Base-by-base conservation (phyloP, 2,888 invertebrate species). In the Nezara viridula region DNA sequence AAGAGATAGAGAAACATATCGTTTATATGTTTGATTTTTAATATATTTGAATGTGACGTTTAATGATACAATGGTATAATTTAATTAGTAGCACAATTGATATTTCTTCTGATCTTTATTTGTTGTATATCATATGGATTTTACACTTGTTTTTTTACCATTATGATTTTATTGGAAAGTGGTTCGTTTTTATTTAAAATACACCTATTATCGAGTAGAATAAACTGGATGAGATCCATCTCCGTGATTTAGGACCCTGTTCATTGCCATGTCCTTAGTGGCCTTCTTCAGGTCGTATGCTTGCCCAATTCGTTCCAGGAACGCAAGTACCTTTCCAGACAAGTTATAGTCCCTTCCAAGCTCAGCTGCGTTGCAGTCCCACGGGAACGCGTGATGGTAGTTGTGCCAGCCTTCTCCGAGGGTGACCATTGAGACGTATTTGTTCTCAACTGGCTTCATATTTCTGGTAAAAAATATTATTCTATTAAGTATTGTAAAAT, bases 231-330 rank as follows among this genome's bases (percentile, higher is more conserved):
- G 44, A 6, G 86, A 10, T 2, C 86, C 86, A 37, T 86, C 86
- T 5, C 86, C 86, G 21, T 52, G 12, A 52, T 52, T 86, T 19
- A 37, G 40, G 4, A 55, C 52, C 50, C 86, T 50, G 9, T 86
- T 95, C 90, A 94, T 93, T 6, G 97, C 94, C 94, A 96, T 95
- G 14, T 96, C 95, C 14, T 93, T 92, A 4, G 93, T 92, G 14
- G 92, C 93, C 24, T 92, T 92, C 92, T 95, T 95, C 90, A 95
- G 92, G 92, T 96, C 96, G 91, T 95, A 95, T 1, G 95, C 95
- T 91, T 93, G 92, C 12, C 96, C 96, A 2, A 95, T 92, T 55
- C 92, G 93, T 44, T 95, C 95, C 90, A 95, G 94, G 87, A 94
- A 92, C 91, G 95, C 94, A 86, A 96, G 96, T 86, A 96, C 92